A percentile compares a stretch with the other conserved stretches of the same genome.
Conservation (phyloP, 2,888 invertebrate species). For the Drosophila borealis region DNA sequence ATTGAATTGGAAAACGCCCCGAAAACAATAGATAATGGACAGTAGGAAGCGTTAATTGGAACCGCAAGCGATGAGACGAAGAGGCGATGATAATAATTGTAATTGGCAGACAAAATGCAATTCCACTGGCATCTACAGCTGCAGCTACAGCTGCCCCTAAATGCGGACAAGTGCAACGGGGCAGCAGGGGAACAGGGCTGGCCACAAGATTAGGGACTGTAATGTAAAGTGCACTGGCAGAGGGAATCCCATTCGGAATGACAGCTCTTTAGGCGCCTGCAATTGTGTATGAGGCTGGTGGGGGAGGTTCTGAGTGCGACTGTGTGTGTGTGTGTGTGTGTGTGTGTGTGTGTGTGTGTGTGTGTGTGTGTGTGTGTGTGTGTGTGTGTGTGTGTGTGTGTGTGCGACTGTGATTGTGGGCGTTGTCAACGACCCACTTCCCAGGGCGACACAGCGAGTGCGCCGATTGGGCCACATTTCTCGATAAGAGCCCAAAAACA, state of each 20-base stretch:
- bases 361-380: no score
- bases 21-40: constrained; percentile 70
- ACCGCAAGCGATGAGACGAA: constrained; percentile 71
- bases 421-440: constrained; percentile 76
- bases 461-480: constrained; percentile 68
- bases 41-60: constrained; percentile 79
- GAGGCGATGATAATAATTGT: constrained; percentile 61
- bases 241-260: constrained; percentile 24
- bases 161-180: constrained; percentile 57
- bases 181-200: constrained; percentile 3
- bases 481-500: constrained; percentile 59
- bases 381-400: constrained; percentile 15
- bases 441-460: constrained; percentile 60
- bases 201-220: constrained; percentile 22
- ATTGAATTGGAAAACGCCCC: constrained; percentile 71
- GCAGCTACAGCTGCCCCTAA: constrained; percentile 41
- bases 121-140: constrained; percentile 33
- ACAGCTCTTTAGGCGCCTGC: constrained; percentile 40
- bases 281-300: not conserved
- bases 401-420: constrained; percentile 42
- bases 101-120: constrained; percentile 63
- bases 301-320: not conserved
- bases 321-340: constrained; percentile 9
- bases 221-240: constrained; percentile 22
- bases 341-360: constrained; percentile 5